Base-by-base conservation (phyloP, 2,113 vertebrate species). In the Odontophorus gujanensis region DNA sequence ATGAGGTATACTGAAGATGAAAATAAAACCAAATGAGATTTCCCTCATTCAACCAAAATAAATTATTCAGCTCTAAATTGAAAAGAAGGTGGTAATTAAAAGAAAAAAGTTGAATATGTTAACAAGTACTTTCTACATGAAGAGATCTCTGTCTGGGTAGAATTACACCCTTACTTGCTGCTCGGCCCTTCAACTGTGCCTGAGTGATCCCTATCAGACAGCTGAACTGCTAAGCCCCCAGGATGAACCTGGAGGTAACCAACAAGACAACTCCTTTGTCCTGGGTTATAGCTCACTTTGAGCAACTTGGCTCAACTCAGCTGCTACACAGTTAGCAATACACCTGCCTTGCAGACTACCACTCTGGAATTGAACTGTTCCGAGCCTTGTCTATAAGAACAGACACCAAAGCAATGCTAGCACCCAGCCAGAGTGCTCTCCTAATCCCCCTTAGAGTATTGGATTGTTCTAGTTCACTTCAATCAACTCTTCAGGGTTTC, bases 401-500 rank as follows among this genome's bases (percentile, higher is more conserved):
- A 8, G 45, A 55, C 34, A 25, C 13, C 58, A 25, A 25, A 51
- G 75, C 28, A 8, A 25, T 5, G 26, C 47, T 15, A 58, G 11
- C 1, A 2, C 9, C 21, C 36, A 85, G 36, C 17, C 42, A 48
- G 8, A 0, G 1, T 10, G 13, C 3, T 24, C 45, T 82, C 24
- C 40, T 32, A 17, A 53, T 14, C 62, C 12, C 21, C 53, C 15
- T 7, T 9, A 22, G 6, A 65, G 36, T 28, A 12, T 0, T 38
- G 25, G 12, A 38, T 40, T 19, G 3, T 34, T 26, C 40, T 26
- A 26, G n/a, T 58, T 58, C 8, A 66, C 24, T 73, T 62, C 65
- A 69, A n/a, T 25, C 16, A 14, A 1, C 38, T 55, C 12, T 4
- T 42, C 43, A 50, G 18, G 19, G 28, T 28, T 80, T 61, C 16